These are phyloP conservation scores for Saccostrea echinata DNA, from an alignment of 1,140 invertebrate genomes.

Conservation along the genomic window DNA sequence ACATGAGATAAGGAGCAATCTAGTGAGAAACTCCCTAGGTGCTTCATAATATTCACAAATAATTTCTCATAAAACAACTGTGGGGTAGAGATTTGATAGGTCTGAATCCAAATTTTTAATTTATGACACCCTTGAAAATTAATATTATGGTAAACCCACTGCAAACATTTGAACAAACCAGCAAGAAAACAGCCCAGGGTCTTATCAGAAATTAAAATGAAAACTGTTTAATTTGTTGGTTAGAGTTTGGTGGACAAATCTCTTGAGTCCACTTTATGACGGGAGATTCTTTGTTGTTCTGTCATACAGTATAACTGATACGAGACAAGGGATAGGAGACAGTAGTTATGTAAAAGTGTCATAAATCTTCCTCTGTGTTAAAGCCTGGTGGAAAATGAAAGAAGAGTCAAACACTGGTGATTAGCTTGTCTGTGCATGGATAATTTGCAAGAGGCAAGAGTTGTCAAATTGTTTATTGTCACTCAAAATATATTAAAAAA, in stretches of 20 bases:
- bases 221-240: background rate
- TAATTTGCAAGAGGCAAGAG: background rate
- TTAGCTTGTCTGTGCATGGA: background rate
- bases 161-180: background rate
- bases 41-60: no score
- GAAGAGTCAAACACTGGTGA: background rate
- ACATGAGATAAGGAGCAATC: no score
- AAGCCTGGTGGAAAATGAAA: background rate
- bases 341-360: background rate
- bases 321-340: background rate
- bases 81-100: background rate
- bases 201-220: slow-evolving; percentile 18
- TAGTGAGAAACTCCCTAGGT: no score
- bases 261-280: slow-evolving; percentile 33
- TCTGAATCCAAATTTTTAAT: background rate
- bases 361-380: background rate
- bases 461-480: background rate
- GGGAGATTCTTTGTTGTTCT: background rate
- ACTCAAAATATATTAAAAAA: no score
- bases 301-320: background rate
- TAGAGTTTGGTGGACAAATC: background rate
- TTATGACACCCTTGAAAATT: background rate
- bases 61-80: background rate
- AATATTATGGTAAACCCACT: background rate
- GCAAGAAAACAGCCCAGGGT: background rate